These are phyloP conservation scores for Phataginus tricuspis DNA, from an alignment of 2,797 vertebrate species.

Conservation along the genomic window DNA sequence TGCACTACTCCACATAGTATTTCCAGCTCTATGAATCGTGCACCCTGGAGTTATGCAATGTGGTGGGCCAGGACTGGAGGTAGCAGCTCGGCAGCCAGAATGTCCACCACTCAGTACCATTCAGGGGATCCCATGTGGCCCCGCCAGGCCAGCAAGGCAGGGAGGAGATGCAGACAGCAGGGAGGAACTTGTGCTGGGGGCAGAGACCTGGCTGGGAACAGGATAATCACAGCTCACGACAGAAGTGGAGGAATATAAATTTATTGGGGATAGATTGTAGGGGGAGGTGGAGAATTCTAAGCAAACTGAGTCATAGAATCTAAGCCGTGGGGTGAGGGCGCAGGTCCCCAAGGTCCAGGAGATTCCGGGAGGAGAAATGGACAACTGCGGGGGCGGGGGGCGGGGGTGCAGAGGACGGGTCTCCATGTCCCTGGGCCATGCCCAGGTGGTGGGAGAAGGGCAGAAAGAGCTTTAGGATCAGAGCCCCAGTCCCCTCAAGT, in stretches of 20 bases:
- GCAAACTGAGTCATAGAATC: slow-evolving; percentile 43
- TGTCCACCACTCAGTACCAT: background rate
- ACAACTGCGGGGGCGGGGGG: slow-evolving; percentile 13
- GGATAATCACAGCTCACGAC: slow-evolving; percentile 18
- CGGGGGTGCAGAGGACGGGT: background rate
- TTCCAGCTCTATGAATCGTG: background rate
- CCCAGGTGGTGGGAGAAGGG: background rate
- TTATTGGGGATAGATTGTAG: background rate
- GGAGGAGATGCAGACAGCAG: background rate
- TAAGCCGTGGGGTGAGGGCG: background rate
- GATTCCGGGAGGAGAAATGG: slow-evolving; percentile 70
- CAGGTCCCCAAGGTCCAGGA: slow-evolving; percentile 40
- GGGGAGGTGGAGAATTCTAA: slow-evolving; percentile 4
- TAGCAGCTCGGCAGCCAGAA: background rate
- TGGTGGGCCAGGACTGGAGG: background rate
- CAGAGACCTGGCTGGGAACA: background rate
- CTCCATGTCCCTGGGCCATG: slow-evolving; percentile 48
- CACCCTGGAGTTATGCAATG: background rate
- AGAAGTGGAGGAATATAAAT: slow-evolving; percentile 8
- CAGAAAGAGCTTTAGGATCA: background rate
- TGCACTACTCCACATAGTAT: background rate
- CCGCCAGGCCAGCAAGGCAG: background rate
- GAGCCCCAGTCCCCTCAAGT: background rate
- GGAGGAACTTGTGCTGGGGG: background rate
- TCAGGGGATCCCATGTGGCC: background rate